These are phyloP conservation scores for Neuroscelio doddi DNA, from an alignment of 2,888 invertebrate genomes.

Conservation along the genomic window DNA sequence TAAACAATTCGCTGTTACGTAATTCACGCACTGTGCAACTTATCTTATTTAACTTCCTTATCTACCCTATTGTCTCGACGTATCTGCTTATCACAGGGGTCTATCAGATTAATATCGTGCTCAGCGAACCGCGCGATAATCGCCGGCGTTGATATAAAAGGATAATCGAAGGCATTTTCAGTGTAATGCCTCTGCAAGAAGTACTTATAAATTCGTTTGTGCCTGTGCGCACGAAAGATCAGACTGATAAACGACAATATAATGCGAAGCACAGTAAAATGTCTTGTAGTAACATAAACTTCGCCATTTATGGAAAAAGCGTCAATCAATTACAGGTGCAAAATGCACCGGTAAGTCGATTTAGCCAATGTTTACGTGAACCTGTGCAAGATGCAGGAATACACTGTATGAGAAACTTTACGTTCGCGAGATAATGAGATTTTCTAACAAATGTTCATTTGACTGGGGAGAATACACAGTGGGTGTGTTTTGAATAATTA, in stretches of 20 bases:
- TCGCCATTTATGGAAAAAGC: conserved; percentile 12
- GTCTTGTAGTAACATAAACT: conserved; percentile 11
- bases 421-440: no score
- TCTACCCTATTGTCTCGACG: conserved; percentile 11
- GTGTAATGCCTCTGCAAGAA: conserved; percentile 9
- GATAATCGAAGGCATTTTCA: conserved; percentile 11
- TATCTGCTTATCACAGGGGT: conserved; percentile 11
- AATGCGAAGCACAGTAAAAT: conserved; percentile 11
- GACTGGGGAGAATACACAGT: no score
- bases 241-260: conserved; percentile 9
- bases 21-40: conserved; percentile 15
- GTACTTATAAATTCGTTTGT: conserved; percentile 15
- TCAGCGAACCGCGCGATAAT: conserved; percentile 9
- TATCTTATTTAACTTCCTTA: conserved; percentile 11
- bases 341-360: background rate
- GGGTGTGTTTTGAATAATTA: background rate
- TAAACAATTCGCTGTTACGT: conserved; percentile 8
- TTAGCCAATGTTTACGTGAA: background rate
- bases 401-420: conserved; percentile 9
- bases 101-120: conserved; percentile 16
- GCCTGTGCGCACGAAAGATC: background rate
- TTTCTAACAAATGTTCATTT: no score
- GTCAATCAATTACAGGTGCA: conserved; percentile 14
- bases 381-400: conserved; percentile 8
- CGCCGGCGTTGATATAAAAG: conserved; percentile 13